phyloP scores from a whole-genome alignment of 2,797 vertebrate species.

The Trichosurus vulpecula region DNA sequence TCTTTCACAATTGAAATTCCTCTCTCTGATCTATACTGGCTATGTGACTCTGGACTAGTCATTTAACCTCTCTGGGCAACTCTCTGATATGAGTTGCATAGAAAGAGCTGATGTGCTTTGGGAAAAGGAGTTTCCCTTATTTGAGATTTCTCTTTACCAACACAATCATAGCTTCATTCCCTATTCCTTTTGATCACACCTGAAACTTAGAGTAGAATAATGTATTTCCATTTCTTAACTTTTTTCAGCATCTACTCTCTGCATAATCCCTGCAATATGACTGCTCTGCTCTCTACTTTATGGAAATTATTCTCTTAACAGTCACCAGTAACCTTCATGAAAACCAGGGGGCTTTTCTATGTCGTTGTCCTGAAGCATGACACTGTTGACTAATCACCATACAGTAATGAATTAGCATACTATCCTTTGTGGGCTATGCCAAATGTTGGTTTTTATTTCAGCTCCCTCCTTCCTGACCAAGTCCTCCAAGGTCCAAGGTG shows the following conservation, averaged over 20 bases:
- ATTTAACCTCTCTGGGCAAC: neutral
- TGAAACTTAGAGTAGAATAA: neutral
- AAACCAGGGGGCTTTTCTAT: neutral
- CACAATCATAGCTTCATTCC: neutral
- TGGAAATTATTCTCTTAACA: neutral
- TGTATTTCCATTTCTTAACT: neutral
- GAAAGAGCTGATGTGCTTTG: neutral
- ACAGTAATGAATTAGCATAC: neutral
- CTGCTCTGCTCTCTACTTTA: neutral
- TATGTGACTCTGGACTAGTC: neutral
- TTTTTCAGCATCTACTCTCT: neutral
- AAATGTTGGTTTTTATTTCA: neutral
- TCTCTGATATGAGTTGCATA: neutral
- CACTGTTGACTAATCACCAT: neutral
- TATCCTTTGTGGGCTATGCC: neutral
- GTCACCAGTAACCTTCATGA: neutral
- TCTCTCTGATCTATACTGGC: neutral
- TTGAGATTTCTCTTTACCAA: neutral
- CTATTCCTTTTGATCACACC: neutral
- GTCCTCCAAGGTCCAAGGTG: neutral
- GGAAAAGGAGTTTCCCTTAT: neutral
- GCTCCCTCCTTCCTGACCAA: neutral
- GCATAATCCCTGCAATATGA: neutral
- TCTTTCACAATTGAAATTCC: neutral
- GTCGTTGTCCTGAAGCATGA: neutral